A percentile compares a stretch with the other conserved stretches of the same genome.
Evolutionary conservation across 2,113 vertebrate species (phyloP).

Genomic region (Oreochromis spilurus): DNA sequence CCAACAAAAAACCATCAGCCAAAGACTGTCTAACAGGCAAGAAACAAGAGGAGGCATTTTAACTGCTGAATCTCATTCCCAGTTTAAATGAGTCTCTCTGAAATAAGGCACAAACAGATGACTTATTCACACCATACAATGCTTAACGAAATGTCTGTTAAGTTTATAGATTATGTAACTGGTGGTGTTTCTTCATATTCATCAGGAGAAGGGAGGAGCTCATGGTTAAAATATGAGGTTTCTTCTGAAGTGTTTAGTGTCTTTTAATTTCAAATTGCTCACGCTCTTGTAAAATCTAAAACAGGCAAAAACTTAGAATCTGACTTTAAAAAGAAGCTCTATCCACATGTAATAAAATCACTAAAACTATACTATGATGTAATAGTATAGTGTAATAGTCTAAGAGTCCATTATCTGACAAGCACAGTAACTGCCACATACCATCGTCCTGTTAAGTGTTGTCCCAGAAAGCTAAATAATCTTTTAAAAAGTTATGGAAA

Average conservation of each 20-base stretch:
- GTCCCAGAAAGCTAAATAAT: not conserved
- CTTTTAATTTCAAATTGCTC: not conserved
- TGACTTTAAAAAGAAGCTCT: not conserved
- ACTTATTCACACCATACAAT: not conserved
- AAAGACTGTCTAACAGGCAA: slow-evolving; percentile 28
- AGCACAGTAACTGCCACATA: not conserved
- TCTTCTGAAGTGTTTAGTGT: not conserved
- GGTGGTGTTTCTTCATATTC: not conserved
- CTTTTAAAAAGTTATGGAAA: not conserved
- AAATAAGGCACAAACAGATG: not conserved
- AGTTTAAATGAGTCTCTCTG: not conserved
- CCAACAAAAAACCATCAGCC: slow-evolving; percentile 20
- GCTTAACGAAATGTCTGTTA: not conserved
- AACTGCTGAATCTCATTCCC: not conserved
- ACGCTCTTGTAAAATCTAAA: not conserved
- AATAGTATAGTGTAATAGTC: not conserved
- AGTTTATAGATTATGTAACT: not conserved
- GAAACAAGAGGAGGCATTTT: slow-evolving; percentile 35
- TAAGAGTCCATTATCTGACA: not conserved
- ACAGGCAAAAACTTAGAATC: not conserved
- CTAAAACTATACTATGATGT: not conserved
- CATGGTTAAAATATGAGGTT: not conserved
- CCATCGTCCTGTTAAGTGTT: not conserved
- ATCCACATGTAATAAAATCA: not conserved
- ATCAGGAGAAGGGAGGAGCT: not conserved